A percentile compares a stretch with the other conserved stretches of the same genome.
Conservation (phyloP, 2,888 invertebrate species). For the Nezara viridula region DNA sequence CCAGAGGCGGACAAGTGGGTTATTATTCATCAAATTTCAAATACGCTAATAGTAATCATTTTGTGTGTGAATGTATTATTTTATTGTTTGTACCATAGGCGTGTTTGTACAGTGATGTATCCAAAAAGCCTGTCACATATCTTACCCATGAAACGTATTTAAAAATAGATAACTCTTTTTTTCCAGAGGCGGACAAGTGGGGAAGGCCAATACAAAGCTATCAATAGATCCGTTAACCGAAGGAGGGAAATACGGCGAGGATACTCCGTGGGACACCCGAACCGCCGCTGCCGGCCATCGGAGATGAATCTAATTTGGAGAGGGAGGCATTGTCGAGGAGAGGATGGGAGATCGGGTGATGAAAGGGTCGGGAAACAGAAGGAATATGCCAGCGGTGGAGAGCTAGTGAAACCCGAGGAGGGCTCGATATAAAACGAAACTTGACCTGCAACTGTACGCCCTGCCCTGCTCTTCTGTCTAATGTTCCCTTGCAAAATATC, state of each 20-base stretch:
- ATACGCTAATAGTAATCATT: no score
- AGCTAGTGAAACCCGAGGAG: conserved; percentile 23
- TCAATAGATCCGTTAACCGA: background rate
- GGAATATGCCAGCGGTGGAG: conserved; percentile 17
- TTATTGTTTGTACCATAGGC: no score
- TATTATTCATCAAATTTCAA: no score
- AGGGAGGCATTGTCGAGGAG: conserved; percentile 16
- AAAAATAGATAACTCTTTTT: conserved; percentile 6
- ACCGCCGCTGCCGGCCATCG: background rate
- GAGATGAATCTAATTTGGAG: conserved; percentile 21
- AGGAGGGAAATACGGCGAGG: background rate
- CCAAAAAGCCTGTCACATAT: background rate
- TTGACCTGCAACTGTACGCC: conserved; percentile 17
- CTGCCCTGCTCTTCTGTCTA: conserved; percentile 27
- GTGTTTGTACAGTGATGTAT: background rate
- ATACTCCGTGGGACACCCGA: background rate
- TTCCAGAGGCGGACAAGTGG: background rate
- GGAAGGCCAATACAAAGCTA: conserved; percentile 24
- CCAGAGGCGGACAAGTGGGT: background rate
- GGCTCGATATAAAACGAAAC: conserved; percentile 44
- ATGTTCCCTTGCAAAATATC: conserved; percentile 39
- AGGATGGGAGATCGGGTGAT: conserved; percentile 30
- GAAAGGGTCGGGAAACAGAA: conserved; percentile 38
- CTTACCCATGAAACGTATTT: background rate
- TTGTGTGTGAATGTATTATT: no score